A percentile compares a stretch with the other conserved stretches of the same genome.
phyloP scores from a whole-genome alignment of 2,797 vertebrate species.

The Falco berigora region DNA sequence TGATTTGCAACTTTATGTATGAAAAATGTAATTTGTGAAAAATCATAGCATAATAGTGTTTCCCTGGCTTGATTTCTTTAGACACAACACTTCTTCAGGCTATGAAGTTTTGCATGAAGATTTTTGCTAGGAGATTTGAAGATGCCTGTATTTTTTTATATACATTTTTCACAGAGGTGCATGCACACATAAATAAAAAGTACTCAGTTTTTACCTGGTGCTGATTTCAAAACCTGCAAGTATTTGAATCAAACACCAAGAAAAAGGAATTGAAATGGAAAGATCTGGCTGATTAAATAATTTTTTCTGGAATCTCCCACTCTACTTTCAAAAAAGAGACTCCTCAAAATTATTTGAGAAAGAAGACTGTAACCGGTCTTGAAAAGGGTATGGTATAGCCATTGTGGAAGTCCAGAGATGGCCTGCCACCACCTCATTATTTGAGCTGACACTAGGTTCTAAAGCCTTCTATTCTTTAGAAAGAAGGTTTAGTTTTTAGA shows the following conservation, averaged over 20 bases:
- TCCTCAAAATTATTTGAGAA: neutral
- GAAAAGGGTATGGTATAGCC: neutral
- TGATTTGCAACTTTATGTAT: neutral
- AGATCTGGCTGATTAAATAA: neutral
- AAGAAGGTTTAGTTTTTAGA: neutral
- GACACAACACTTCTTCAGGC: neutral
- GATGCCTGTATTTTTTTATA: fast-evolving
- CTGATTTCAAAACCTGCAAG: neutral
- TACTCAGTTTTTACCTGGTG: neutral
- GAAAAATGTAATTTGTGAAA: neutral
- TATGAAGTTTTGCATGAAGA: neutral
- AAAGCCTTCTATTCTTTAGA: neutral
- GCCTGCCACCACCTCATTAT: neutral
- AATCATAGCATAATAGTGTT: neutral
- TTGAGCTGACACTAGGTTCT: neutral
- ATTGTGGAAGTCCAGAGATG: neutral
- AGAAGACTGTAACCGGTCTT: neutral
- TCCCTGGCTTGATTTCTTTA: neutral
- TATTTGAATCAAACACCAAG: neutral
- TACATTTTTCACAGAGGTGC: neutral
- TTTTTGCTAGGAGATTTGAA: neutral
- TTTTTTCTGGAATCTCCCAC: neutral
- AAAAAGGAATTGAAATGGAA: neutral
- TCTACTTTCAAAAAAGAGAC: neutral
- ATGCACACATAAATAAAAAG: neutral